Base-by-base conservation (phyloP, 2,888 invertebrate genomes). In the Cheilosia urbana region DNA sequence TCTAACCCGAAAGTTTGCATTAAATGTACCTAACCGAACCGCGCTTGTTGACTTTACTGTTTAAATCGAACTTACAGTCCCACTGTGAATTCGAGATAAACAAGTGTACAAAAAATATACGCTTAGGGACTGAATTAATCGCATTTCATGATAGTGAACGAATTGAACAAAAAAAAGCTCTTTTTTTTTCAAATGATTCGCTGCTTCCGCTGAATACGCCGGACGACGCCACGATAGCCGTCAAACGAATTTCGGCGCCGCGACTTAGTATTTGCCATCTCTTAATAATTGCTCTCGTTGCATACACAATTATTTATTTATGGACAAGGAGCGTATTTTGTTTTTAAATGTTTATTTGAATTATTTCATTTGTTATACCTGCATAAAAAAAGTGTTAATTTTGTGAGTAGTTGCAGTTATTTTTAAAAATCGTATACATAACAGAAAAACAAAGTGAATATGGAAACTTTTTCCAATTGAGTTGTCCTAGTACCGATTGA, bases 201-300 rank as follows among this genome's bases (percentile, higher is more conserved):
- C 53, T 69, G 75, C 79, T 79, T 84, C 79, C 83, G 84, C 47
- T 71, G 84, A 71, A 65, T 27, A 42, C 73, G 62, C 58, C 40
- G 51, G 53, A 19, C 63, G 47, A 19, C 63, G 63, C 63, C 47
- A 19, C 63, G 63, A 84, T 79, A 45, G 69, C 66, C 75, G 80
- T 71, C 69, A 68, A 73, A 69, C 63, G 68, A 58, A 60, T 75
- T 71, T 75, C 66, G 71, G 80, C 75, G 84, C 75, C 71, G 69
- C 65, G 65, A 65, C 55, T 71, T 78, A 63, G 75, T 75, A 84
- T 73, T 69, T 55, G 42, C 37, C 55, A 49, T 55, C 69, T 77
- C 34, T 30, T 42, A 19, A 53, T 37, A 49, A 65, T 34, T 51
- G 24, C 24, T 55, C 42, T 63, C 24, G 53, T 73, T 73, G 51